Percentiles rank a stretch among this genome's conserved stretches.
These are phyloP conservation scores for Colius striatus DNA, from an alignment of 2,113 vertebrate species.

Conservation along the genomic window DNA sequence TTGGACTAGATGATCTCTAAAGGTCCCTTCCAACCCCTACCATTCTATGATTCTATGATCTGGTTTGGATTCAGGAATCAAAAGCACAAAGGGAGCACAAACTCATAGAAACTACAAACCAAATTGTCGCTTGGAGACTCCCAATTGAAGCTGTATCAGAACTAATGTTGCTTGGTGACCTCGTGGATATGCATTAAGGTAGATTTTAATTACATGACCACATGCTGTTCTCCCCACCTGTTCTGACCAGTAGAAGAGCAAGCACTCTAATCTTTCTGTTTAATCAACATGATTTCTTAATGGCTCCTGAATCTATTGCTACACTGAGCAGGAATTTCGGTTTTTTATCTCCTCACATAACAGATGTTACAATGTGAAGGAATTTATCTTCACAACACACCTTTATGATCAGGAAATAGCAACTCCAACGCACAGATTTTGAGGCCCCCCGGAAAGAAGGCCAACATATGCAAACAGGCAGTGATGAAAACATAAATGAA, in stretches of 20 bases:
- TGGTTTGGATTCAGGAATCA: not conserved
- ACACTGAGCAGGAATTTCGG: not conserved
- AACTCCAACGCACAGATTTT: not conserved
- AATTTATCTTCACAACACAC: not conserved
- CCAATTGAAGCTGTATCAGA: not conserved
- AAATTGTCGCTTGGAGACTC: not conserved
- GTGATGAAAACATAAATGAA: not conserved
- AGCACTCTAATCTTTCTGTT: slow-evolving; percentile 13
- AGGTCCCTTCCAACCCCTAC: too few relatives aligned
- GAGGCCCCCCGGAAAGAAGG: not conserved
- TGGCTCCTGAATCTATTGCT: not conserved
- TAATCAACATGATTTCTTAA: slow-evolving; percentile 19
- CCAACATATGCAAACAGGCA: not conserved
- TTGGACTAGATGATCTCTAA: too few relatives aligned
- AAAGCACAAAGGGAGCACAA: not conserved
- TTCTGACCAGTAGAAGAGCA: slow-evolving; percentile 19
- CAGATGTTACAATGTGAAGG: not conserved
- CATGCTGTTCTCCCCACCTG: slow-evolving; percentile 51
- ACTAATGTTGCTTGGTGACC: slow-evolving; percentile 10
- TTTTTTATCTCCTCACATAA: rapidly evolving
- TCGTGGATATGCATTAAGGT: not conserved
- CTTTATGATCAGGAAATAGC: not conserved
- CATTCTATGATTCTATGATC: too few relatives aligned
- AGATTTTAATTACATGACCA: slow-evolving; percentile 48
- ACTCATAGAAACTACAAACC: not conserved